Percentiles rank a stretch among this genome's conserved stretches.
These are phyloP conservation scores for Percopsis omiscomaycus DNA, from an alignment of 2,797 vertebrate genomes.

Conservation along the genomic window DNA sequence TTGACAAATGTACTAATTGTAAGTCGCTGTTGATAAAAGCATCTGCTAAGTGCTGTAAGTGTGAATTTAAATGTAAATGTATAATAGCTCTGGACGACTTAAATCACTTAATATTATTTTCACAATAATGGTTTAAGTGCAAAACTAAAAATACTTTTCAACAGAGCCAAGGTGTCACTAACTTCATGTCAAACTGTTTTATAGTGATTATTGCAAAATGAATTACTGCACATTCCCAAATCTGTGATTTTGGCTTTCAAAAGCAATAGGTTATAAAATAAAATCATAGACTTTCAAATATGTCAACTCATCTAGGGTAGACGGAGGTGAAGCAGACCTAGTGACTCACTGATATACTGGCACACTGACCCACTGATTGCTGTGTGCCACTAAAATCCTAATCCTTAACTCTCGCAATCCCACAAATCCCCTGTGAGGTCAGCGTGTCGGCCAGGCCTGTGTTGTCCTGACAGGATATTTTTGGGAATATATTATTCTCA, in stretches of 20 bases:
- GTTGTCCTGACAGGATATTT: slow-evolving; percentile 47
- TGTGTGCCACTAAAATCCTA: slow-evolving; percentile 71
- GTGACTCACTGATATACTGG: slow-evolving; percentile 89
- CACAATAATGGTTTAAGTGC: neutral
- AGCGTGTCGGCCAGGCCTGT: slow-evolving; percentile 42
- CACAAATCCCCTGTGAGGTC: slow-evolving; percentile 69
- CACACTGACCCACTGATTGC: slow-evolving; percentile 82
- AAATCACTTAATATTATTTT: too few species aligned
- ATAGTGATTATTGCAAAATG: neutral
- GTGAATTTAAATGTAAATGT: too few species aligned
- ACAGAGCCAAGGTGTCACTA: neutral
- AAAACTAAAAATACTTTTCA: neutral
- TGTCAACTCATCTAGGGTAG: slow-evolving; percentile 41
- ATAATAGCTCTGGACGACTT: too few species aligned
- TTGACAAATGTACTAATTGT: too few species aligned
- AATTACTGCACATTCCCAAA: neutral
- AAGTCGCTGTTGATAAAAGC: too few species aligned
- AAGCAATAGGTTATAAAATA: neutral
- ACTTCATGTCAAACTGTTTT: neutral
- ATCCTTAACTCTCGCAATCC: slow-evolving; percentile 78
- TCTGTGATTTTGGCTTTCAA: slow-evolving; percentile 12
- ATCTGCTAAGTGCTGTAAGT: too few species aligned
- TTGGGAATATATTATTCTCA: slow-evolving; percentile 26
- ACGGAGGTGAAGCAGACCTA: slow-evolving; percentile 57
- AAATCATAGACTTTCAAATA: too few species aligned